Conservation (phyloP, 2,797 vertebrate genomes). For the Pseudotriccus pelzelni region DNA sequence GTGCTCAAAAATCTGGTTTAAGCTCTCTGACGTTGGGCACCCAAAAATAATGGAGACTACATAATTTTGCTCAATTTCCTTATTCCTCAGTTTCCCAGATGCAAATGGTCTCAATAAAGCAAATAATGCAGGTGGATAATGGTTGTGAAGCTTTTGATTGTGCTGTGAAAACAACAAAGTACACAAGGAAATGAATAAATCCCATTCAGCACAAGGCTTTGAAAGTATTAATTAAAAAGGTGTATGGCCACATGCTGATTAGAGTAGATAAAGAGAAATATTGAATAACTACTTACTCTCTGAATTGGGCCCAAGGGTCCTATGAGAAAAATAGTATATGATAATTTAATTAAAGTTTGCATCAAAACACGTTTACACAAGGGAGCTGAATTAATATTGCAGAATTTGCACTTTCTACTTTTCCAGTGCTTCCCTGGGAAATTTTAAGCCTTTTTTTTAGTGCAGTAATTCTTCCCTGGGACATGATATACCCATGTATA, state of each 20-base stretch:
- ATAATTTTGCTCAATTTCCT: not conserved
- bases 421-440: not conserved
- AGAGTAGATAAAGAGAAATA: slow-evolving; percentile 47
- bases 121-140: not conserved
- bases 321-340: slow-evolving; percentile 50
- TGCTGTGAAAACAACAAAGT: not conserved
- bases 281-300: slow-evolving; percentile 16
- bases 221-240: slow-evolving; percentile 59
- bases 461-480: not conserved
- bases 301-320: slow-evolving; percentile 36
- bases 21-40: not conserved
- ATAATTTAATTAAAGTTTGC: slow-evolving; percentile 61
- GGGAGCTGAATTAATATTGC: not conserved
- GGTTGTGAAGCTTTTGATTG: not conserved
- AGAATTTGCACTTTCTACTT: slow-evolving; percentile 5
- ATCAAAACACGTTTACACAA: slow-evolving; percentile 41
- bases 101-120: not conserved
- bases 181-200: slow-evolving; percentile 10
- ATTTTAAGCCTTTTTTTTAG: not conserved
- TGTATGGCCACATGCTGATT: slow-evolving; percentile 42
- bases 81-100: not conserved
- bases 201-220: not conserved
- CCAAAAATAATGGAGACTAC: not conserved
- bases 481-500: not conserved
- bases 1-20: not conserved